Base-by-base conservation (phyloP, 2,113 vertebrate species). In the Cairina moschata region DNA sequence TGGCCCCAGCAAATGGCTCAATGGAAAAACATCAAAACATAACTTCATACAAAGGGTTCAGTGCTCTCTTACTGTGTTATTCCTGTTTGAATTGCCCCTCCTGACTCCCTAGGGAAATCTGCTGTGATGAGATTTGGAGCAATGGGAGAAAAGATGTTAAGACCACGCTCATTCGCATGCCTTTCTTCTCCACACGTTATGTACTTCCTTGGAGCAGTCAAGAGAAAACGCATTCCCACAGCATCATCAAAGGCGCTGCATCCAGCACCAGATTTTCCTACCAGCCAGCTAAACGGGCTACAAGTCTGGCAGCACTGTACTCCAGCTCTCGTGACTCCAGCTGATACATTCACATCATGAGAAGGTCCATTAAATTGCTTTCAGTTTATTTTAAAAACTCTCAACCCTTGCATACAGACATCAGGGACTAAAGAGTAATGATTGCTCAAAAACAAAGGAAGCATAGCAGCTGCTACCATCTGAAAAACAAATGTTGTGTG, bases 401-500 rank as follows among this genome's bases (percentile, higher is more conserved):
- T 67, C 83, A 65, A 50, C 13, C 58, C 58, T 79, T 34, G 65
- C 2, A 0, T 25, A 28, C 7, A 56, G 84, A 68, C 5, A 4
- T 0, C 1, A 58, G 40, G 71, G 75, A 58, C 54, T 40, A 7
- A 38, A 60, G 67, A 90, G 31, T 66, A 83, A 80, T 5, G 36
- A 65, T 28, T 52, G 7, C 81, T 75, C 73, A 48, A 83, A 93
- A 55, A 18, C 50, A 48, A 55, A 80, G 34, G 63, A 80, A 60
- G 86, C 3, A 38, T 68, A 92, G 76, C 56, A 95, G 86, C 83
- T 86, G 80, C 69, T 82, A 46, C 88, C 83, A 82, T 38, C 77
- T 54, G 83, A 95, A 68, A 92, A 86, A 50, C 77, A 69, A 90
- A 78, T 23, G 55, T 38, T 28, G 16, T 9, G 42, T 7, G 83